Percentiles rank a stretch among this genome's conserved stretches.
These are phyloP conservation scores for Labia minor DNA, from an alignment of 2,888 invertebrate species.

Conservation along the genomic window DNA sequence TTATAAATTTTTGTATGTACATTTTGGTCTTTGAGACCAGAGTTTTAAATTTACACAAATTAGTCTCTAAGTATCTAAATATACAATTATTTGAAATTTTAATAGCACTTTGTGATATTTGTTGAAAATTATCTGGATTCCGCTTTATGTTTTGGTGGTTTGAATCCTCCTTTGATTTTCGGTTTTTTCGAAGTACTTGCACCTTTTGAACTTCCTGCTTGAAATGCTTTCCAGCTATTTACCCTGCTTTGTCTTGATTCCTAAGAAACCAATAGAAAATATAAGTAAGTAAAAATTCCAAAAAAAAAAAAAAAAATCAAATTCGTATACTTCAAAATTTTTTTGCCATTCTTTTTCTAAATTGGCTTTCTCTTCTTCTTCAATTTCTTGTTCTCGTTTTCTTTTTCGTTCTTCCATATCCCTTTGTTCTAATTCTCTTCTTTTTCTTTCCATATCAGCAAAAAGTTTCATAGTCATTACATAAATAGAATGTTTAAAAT, in stretches of 20 bases:
- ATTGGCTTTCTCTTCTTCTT: conserved; percentile 80
- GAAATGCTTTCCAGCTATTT: conserved; percentile 86
- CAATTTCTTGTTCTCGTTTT: conserved; percentile 85
- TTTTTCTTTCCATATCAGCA: conserved; percentile 92
- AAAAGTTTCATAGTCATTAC: conserved; percentile 97
- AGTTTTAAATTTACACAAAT: conserved; percentile 14
- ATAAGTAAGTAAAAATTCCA: conserved; percentile 16
- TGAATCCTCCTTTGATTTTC: conserved; percentile 64
- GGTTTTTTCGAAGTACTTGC: conserved; percentile 67
- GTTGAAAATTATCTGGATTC: conserved; percentile 63
- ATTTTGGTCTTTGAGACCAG: neutral
- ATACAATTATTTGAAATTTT: neutral
- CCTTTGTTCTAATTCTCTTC: conserved; percentile 72
- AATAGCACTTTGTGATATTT: neutral
- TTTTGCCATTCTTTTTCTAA: conserved; percentile 95
- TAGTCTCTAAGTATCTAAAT: neutral
- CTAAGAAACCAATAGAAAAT: conserved; percentile 44
- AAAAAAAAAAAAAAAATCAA: conserved; percentile 9
- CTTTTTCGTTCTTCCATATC: conserved; percentile 90
- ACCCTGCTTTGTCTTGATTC: conserved; percentile 86
- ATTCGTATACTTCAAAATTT: conserved; percentile 74
- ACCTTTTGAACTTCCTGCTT: conserved; percentile 45
- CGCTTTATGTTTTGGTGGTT: conserved; percentile 87
- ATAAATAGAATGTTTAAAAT: conserved; percentile 86
- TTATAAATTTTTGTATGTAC: neutral